Base-by-base conservation (phyloP, 2,797 vertebrate genomes). In the Oryzias dopingdopingensis region DNA sequence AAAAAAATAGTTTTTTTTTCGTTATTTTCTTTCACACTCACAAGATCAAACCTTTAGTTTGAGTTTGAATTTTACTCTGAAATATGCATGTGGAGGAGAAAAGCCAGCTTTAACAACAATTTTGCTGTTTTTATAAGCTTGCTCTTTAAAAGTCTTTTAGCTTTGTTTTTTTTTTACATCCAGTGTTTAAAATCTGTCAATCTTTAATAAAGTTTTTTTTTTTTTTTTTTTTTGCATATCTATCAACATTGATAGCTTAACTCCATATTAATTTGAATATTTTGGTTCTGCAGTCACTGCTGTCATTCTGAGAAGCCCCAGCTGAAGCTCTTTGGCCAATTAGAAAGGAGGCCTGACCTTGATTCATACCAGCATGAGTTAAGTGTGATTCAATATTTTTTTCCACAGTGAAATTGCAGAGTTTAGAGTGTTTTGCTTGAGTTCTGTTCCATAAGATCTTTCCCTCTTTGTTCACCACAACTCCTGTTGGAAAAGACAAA, bases 251-350 rank as follows among this genome's bases (percentile, higher is more conserved):
- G 10, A 4, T 10, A 7, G 2, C 29, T 37, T 37, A 37, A 37
- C 43, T 45, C 4, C 18, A 12, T 45, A 18, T 18, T 45, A 44
- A 18, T 45, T 18, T 45, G n/a, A 18, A 4, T 45, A 12, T 45
- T 45, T 18, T 7, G 17, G 14, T n/a, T 44, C 42, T 17, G 14
- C 17, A 16, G 43, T 18, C 42, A 44, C 42, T n/a, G n/a, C 42
- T 44, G 7, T 8, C 6, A 8, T 45, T 22, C 20, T n/a, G 1
- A n/a, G 12, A 56, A 32, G 26, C 43, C 49, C 44, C 72, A 78
- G 64, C 81, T 82, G 76, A 55, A 59, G 22, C 58, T 22, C 6
- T 3, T 72, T 63, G 59, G 14, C 16, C 72, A 26, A 81, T 77
- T 80, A 42, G 42, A 22, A 47, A 67, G 55, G 23, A 12, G 48